Conservation (phyloP, 2,113 vertebrate species). For the Gallinago media region DNA sequence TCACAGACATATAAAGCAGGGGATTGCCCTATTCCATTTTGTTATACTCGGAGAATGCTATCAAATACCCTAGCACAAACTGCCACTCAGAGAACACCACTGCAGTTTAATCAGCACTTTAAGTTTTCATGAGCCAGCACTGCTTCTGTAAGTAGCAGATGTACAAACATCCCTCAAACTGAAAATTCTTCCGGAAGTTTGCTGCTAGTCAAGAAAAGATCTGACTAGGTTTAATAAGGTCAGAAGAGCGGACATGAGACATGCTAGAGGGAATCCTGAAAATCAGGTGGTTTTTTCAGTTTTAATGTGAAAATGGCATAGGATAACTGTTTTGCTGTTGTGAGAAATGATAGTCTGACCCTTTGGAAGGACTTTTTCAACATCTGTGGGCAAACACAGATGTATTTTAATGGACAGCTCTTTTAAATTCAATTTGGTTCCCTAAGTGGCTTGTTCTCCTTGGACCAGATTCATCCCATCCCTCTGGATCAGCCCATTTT, state of each 20-base stretch:
- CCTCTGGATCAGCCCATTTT: neutral
- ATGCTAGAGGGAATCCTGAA: neutral
- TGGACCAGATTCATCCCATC: neutral
- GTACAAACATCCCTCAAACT: neutral
- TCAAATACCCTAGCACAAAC: neutral
- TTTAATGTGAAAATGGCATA: neutral
- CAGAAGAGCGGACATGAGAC: neutral
- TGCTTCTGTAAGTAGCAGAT: neutral
- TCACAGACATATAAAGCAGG: neutral
- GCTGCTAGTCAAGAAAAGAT: neutral
- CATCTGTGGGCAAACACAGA: neutral
- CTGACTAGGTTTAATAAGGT: neutral
- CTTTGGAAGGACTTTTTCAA: neutral
- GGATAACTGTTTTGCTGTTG: accelerated
- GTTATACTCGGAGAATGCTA: neutral
- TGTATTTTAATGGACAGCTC: neutral
- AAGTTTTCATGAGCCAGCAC: neutral
- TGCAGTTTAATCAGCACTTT: neutral
- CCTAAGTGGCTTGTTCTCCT: neutral
- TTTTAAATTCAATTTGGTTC: neutral
- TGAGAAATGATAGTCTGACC: neutral
- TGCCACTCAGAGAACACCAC: neutral
- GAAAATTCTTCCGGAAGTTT: neutral
- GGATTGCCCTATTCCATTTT: neutral
- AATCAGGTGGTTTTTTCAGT: neutral